A percentile compares a stretch with the other conserved stretches of the same genome.
Conservation (phyloP, 2,113 vertebrate species). For the Solenodon paradoxus region DNA sequence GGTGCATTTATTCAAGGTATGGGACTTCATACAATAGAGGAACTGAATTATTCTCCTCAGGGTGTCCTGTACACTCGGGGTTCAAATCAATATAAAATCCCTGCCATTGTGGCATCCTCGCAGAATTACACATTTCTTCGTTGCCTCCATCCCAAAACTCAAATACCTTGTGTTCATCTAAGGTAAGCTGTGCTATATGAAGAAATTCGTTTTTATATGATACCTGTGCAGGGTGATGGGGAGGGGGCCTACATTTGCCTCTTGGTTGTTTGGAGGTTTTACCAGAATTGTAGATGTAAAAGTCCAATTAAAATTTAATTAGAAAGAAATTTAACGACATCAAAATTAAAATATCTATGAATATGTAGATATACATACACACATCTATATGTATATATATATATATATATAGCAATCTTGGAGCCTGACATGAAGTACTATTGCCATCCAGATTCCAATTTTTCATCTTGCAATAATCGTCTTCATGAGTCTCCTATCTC, state of each 20-base stretch:
- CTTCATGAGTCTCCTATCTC: not conserved
- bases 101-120: conserved; percentile 88
- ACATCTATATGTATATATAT: not conserved
- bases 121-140: conserved; percentile 82
- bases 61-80: conserved; percentile 87
- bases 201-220: not conserved
- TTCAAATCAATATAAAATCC: conserved; percentile 89
- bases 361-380: not conserved
- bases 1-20: conserved; percentile 90
- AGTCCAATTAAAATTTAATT: not conserved
- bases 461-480: not conserved
- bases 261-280: not conserved
- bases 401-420: not conserved
- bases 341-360: too few relatives aligned
- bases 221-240: fast-evolving
- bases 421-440: not conserved
- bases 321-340: not conserved
- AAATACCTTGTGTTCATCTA: conserved; percentile 89
- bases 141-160: conserved; percentile 82
- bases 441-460: not conserved
- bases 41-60: conserved; percentile 87
- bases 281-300: not conserved
- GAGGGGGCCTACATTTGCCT: not conserved
- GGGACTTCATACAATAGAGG: conserved; percentile 90
- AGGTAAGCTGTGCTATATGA: conserved; percentile 76